These are phyloP conservation scores for Nebria brevicollis DNA, from an alignment of 2,888 invertebrate species.

Conservation along the genomic window DNA sequence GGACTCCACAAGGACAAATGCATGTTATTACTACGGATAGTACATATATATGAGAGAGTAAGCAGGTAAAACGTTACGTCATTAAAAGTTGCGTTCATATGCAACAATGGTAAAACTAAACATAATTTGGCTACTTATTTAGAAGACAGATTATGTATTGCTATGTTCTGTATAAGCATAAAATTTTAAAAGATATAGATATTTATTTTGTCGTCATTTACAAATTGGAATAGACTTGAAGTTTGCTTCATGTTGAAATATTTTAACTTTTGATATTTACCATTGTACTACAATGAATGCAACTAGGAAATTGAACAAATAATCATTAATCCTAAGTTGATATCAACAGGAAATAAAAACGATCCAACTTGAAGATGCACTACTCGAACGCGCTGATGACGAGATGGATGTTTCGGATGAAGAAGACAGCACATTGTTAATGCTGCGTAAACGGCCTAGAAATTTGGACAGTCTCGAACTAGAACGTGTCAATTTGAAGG, in stretches of 20 bases:
- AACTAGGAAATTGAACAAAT: constrained; percentile 19
- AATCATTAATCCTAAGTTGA: constrained; percentile 48
- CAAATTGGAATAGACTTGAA: no score
- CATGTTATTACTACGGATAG: constrained; percentile 35
- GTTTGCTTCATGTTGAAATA: constrained; percentile 7
- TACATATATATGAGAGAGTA: constrained; percentile 35
- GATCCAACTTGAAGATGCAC: constrained; percentile 72
- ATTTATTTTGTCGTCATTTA: not conserved
- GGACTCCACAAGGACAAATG: constrained; percentile 41
- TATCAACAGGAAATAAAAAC: constrained; percentile 73
- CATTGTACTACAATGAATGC: constrained; percentile 46
- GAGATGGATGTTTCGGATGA: constrained; percentile 90
- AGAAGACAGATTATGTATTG: no score
- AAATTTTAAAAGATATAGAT: not conserved
- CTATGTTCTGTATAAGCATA: not conserved
- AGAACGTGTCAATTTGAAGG: constrained; percentile 64
- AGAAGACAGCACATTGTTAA: constrained; percentile 66
- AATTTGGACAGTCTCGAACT: constrained; percentile 48
- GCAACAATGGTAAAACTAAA: constrained; percentile 9
- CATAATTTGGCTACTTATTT: not conserved
- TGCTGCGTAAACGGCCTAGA: constrained; percentile 57
- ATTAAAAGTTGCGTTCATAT: constrained; percentile 30
- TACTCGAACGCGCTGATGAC: constrained; percentile 76
- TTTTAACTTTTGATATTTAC: constrained; percentile 11
- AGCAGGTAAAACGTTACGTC: constrained; percentile 30